Conservation (phyloP, 2,113 vertebrate genomes). For the Engraulis encrasicolus region DNA sequence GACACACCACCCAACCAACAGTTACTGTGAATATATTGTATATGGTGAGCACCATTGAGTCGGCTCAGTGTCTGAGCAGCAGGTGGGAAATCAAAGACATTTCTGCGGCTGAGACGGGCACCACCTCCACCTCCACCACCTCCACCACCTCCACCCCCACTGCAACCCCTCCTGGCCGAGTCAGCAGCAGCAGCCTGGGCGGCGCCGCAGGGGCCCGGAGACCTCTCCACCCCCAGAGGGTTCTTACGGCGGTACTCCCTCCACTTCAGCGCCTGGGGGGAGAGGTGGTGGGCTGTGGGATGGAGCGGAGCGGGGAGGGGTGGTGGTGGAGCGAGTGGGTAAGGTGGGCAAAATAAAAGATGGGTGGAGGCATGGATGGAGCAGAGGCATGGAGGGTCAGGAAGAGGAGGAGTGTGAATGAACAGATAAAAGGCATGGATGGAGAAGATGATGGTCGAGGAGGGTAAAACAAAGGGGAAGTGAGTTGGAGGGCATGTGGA, state of each 20-base stretch:
- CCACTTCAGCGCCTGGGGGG: constrained; percentile 96
- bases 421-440: too few relatives aligned
- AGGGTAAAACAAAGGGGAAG: too few relatives aligned
- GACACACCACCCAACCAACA: neutral
- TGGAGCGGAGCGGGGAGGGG: constrained; percentile 37
- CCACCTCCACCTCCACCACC: constrained; percentile 70
- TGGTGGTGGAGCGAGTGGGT: constrained; percentile 34
- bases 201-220: constrained; percentile 58
- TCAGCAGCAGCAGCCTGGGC: constrained; percentile 70
- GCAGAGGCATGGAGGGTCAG: neutral
- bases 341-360: neutral
- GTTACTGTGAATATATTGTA: constrained; percentile 22
- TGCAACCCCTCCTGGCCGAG: constrained; percentile 70
- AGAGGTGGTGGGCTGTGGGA: constrained; percentile 89
- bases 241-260: constrained; percentile 92
- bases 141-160: constrained; percentile 60
- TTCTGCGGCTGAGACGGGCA: constrained; percentile 67
- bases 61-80: constrained; percentile 73
- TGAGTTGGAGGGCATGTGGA: too few relatives aligned
- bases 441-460: too few relatives aligned
- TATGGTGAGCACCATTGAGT: constrained; percentile 78
- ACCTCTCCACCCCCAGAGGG: constrained; percentile 86
- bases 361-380: neutral
- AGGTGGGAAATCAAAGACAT: constrained; percentile 88
- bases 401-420: too few relatives aligned